Conservation (phyloP, 2,888 invertebrate species). For the Callosobruchus maculatus region DNA sequence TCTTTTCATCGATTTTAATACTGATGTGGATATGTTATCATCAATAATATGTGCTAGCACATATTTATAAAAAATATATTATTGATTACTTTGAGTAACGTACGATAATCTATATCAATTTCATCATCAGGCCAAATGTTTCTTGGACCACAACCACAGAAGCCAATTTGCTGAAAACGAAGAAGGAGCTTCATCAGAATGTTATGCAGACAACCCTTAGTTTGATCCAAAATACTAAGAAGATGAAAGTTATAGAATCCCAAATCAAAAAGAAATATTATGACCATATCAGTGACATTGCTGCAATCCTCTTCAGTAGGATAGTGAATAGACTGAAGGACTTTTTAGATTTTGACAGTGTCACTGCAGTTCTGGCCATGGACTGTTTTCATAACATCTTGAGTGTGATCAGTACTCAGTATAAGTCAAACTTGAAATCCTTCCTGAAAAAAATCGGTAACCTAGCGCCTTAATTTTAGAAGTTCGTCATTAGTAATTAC, state of each 20-base stretch:
- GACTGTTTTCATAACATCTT: constrained; percentile 58
- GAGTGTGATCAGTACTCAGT: constrained; percentile 41
- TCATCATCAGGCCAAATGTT: constrained; percentile 48
- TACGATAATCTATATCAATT: no score
- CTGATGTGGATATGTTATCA: no score
- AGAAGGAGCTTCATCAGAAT: constrained; percentile 58
- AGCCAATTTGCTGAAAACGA: constrained; percentile 51
- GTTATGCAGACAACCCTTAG: constrained; percentile 50
- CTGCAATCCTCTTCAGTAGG: constrained; percentile 44
- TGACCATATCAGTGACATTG: constrained; percentile 43
- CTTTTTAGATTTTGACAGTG: constrained; percentile 57
- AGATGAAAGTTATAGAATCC: constrained; percentile 38
- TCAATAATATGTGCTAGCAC: no score
- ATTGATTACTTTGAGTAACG: no score
- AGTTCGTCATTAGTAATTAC: not conserved
- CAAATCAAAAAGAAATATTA: constrained; percentile 36
- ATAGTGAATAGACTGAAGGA: constrained; percentile 54
- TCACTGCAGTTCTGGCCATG: constrained; percentile 53
- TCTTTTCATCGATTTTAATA: no score
- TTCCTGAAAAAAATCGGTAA: constrained; percentile 50
- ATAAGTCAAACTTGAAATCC: constrained; percentile 41
- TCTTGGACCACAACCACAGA: constrained; percentile 55
- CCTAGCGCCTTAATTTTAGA: not conserved
- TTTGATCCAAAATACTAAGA: constrained; percentile 45
- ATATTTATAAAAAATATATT: no score